These are phyloP conservation scores for Argyra leucocephala DNA, from an alignment of 2,888 invertebrate species.

Conservation along the genomic window DNA sequence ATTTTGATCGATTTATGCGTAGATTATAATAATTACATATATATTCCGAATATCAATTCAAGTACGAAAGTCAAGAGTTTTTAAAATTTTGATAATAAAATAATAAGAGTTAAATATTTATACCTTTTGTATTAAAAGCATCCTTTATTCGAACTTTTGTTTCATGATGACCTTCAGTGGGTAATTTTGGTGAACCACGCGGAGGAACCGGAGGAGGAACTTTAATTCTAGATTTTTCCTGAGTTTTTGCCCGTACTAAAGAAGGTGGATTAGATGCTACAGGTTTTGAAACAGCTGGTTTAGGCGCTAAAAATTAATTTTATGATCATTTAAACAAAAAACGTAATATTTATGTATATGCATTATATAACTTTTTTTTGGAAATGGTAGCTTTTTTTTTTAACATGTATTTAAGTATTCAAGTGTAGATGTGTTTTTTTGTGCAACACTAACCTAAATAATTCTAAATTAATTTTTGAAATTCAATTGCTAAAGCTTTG, in stretches of 20 bases:
- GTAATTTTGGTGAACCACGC: conserved; percentile 62
- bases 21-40: too few species aligned
- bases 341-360: not conserved
- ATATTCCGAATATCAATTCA: too few species aligned
- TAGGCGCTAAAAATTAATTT: conserved; percentile 32
- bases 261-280: conserved; percentile 26
- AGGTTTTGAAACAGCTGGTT: conserved; percentile 39
- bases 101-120: not conserved
- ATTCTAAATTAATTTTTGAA: not conserved
- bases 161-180: conserved; percentile 26
- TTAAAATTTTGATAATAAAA: too few species aligned
- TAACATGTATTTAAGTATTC: not conserved
- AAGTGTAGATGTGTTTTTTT: not conserved
- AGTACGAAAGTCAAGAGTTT: too few species aligned
- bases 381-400: not conserved
- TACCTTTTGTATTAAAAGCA: not conserved
- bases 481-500: not conserved
- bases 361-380: not conserved
- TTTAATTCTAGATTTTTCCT: conserved; percentile 54
- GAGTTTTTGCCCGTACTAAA: conserved; percentile 34
- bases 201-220: conserved; percentile 85
- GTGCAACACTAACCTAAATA: not conserved
- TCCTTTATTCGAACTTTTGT: conserved; percentile 15
- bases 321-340: not conserved
- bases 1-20: not conserved